Evolutionary conservation across 2,113 vertebrate genomes (phyloP), one percentile per base, ranked within the genome.

Genomic region (Ahaetulla prasina): DNA sequence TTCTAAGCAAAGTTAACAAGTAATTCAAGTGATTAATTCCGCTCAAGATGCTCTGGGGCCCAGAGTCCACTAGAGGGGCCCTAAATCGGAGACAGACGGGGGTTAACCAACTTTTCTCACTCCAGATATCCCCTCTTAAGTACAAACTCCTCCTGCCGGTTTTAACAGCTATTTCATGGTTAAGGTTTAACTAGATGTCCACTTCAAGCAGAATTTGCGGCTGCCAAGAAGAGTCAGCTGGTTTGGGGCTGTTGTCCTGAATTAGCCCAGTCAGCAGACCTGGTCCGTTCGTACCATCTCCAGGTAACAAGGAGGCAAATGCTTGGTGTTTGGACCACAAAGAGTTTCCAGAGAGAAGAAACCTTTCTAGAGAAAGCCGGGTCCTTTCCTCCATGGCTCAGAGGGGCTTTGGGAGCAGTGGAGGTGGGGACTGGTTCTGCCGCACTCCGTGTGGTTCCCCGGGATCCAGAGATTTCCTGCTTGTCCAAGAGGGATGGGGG

Each of bases 311-410:
- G 0, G 22, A 90, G 2, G 43, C 1, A 52, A 85, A 88, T 23
- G 39, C 27, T 25, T 88, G 30, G 4, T 14, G 55, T 14, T 91
- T 1, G 5, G 57, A 0, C 91, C 4, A 84, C 80, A 0, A 16
- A 3, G 27, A 16, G 84, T 85, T 90, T 94, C 91, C 88, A 8
- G n/a, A 14, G 93, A 54, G 87, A 91, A 90, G 84, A 88, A 94
- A 3, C 57, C 57, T 30, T 57, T 9, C 55, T 25, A 25, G 23
- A n/a, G 30, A 35, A 18, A 68, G 30, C 4, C 11, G 4, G 60
- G 5, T 35, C 30, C 11, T 68, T 3, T 8, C 68, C 35, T 80
- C 35, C 74, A 3, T 3, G 18, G 74, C 74, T 80, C 18, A 3
- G 74, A 8, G 6, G 35, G 35, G 68, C 68, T 18, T 39, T 8